Base-by-base conservation (phyloP, 92 coral and sea anemone species). In the Diadumene lineata region DNA sequence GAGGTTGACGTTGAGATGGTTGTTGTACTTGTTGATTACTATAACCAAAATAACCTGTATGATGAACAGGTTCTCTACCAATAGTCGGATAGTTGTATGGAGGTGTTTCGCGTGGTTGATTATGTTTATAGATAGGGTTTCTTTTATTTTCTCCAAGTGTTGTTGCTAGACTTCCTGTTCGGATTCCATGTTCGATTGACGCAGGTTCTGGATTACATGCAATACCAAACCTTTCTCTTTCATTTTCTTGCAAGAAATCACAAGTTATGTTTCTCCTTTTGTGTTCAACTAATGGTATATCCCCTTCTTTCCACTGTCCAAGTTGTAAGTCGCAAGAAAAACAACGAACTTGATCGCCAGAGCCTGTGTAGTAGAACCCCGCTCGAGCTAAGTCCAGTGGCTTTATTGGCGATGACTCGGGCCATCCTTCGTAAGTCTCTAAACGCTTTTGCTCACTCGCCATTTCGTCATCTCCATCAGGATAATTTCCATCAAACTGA, bases 281-380 rank as follows among this genome's bases (percentile, higher is more conserved):
- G 67, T 94, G 98, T 34, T 84, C 94, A 19, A 75, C 87, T 68
- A 85, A 80, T 11, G 98, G 97, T 21, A 74, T 79, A 51, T 94
- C 98, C 18, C 83, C 97, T 11, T 64, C 34, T 53, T 69, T 82
- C 98, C 98, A 94, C 23, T 75, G 75, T 50, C 70, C 61, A 7
- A 94, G 77, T 23, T 69, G 89, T 31, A 90, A 79, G 62, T 83
- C 89, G 34, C 98, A 94, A 28, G 84, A 63, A 74, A 92, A 94
- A 46, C 98, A 94, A 7, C 78, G 74, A 0, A 94, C 98, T 69
- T 76, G 84, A 66, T 94, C 98, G 15, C 86, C 88, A 31, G 68
- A 27, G 44, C 94, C 97, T 0, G 79, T 68, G 31, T 67, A 84
- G 60, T 89, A 92, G 65, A 94, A 94, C 1, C 98, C 98, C 0